Evolutionary conservation across 1,140 invertebrate species (phyloP), one percentile per base, ranked within the genome.

Genomic region (Drosophila sturtevanti): DNA sequence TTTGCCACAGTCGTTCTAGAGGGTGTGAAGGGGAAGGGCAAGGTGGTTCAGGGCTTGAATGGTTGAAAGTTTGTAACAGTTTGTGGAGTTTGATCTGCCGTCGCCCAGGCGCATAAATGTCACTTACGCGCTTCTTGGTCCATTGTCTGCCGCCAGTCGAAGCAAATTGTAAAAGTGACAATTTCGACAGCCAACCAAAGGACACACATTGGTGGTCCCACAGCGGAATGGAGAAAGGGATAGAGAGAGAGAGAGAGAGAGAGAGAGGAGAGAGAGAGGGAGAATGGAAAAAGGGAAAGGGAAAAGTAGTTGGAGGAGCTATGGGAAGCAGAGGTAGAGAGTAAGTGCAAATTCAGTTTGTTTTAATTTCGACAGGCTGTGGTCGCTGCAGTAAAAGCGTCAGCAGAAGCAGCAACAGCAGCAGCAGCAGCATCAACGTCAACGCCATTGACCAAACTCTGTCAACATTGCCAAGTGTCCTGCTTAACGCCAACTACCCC

Each of bases 301-400:
- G n/a, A n/a, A n/a, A n/a, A n/a, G n/a, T n/a, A n/a, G n/a, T n/a
- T n/a, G n/a, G n/a, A n/a, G n/a, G n/a, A n/a, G n/a, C n/a, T n/a
- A n/a, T 5, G 16, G 16, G 37, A 68, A 44, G 72, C 52, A 51
- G 68, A 58, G 38, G 37, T 68, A 77, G 73, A 89, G 72, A 77
- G 77, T 84, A 89, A 84, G 85, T 80, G 85, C 85, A 89, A 89
- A 89, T 89, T 89, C 79, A 80, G 85, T 89, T 89, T 89, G 85
- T 80, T 89, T 89, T 89, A 84, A 89, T 89, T 89, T 89, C 84
- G 84, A 84, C 84, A 82, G 84, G 72, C 84, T 87, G 84, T 70
- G 84, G 81, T 87, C 63, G 82, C 65, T 74, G 79, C 73, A 38
- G 44, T 56, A 54, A 34, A 4, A 21, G 12, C 31, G 18, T 12